Evolutionary conservation across 2,113 vertebrate species (phyloP).

Genomic region (Felis chaus): DNA sequence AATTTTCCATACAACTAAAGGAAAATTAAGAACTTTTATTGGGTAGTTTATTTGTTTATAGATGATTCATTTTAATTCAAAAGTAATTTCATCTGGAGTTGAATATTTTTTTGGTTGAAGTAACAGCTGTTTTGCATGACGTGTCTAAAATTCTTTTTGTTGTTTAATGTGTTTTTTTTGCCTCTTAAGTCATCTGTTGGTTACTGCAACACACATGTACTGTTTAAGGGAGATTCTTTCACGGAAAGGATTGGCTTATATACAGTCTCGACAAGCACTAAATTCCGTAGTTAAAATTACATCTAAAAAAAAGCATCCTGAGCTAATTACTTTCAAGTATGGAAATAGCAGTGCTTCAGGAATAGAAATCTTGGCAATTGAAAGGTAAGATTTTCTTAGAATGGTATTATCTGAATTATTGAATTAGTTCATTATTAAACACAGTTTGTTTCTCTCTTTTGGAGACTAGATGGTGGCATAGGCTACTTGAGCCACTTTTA

Average conservation of each 20-base stretch:
- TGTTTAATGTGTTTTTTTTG: slow-evolving; percentile 38
- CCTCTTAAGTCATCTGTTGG: slow-evolving; percentile 91
- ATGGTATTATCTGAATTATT: not conserved
- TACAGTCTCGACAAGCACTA: slow-evolving; percentile 97
- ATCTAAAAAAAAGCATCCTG: slow-evolving; percentile 99
- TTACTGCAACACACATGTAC: slow-evolving; percentile 99
- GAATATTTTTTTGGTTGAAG: slow-evolving; percentile 35
- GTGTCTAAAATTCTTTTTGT: slow-evolving; percentile 3
- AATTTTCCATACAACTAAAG: slow-evolving; percentile 32
- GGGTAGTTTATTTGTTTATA: slow-evolving; percentile 10
- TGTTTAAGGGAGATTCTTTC: slow-evolving; percentile 97
- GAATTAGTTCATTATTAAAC: slow-evolving; percentile 24
- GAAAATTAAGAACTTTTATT: not conserved
- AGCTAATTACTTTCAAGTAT: slow-evolving; percentile 99
- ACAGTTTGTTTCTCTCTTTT: slow-evolving; percentile 12
- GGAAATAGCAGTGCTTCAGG: slow-evolving; percentile 95
- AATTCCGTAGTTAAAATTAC: slow-evolving; percentile 99
- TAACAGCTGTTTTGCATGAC: not conserved
- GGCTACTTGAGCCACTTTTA: not conserved
- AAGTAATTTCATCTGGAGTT: slow-evolving; percentile 47
- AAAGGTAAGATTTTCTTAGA: slow-evolving; percentile 89
- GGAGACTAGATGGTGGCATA: not conserved
- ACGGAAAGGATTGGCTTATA: slow-evolving; percentile 96
- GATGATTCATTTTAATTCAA: slow-evolving; percentile 34
- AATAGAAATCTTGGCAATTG: slow-evolving; percentile 96